Conservation (phyloP, 2,797 vertebrate species). For the Gallinago stenura region DNA sequence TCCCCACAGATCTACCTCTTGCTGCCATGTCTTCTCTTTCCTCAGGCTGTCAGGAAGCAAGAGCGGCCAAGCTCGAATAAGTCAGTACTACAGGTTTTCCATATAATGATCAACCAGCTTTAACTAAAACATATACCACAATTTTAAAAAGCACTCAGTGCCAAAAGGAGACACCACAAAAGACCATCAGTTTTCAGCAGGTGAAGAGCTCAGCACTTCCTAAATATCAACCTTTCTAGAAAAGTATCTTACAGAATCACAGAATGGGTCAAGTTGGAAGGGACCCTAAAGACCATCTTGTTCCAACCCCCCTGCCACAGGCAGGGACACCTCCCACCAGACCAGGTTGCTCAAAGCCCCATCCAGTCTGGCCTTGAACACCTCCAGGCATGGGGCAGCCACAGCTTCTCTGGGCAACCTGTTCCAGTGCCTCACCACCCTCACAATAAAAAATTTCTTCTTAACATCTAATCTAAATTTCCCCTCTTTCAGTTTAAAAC, state of each 20-base stretch:
- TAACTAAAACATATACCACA: background rate
- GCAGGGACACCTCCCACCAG: no score
- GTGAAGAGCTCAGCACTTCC: background rate
- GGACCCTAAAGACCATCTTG: no score
- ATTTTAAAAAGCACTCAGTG: background rate
- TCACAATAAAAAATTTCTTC: no score
- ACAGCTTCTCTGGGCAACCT: no score
- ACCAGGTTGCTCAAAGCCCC: no score
- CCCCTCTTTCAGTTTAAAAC: no score
- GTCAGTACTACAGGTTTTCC: background rate
- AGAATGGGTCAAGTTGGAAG: no score
- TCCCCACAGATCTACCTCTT: background rate
- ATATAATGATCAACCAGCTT: rapidly evolving
- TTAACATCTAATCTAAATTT: no score
- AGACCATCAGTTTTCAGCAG: background rate
- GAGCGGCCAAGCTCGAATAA: background rate
- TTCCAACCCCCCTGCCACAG: no score
- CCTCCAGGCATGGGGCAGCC: no score
- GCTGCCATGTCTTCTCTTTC: rapidly evolving
- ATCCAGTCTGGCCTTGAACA: no score
- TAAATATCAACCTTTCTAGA: background rate
- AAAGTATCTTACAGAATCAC: background rate
- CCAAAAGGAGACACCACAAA: background rate
- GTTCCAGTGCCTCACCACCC: no score
- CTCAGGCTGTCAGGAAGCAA: background rate